Base-by-base conservation (phyloP, 2,797 vertebrate species). In the Catamblyrhynchus diadema region DNA sequence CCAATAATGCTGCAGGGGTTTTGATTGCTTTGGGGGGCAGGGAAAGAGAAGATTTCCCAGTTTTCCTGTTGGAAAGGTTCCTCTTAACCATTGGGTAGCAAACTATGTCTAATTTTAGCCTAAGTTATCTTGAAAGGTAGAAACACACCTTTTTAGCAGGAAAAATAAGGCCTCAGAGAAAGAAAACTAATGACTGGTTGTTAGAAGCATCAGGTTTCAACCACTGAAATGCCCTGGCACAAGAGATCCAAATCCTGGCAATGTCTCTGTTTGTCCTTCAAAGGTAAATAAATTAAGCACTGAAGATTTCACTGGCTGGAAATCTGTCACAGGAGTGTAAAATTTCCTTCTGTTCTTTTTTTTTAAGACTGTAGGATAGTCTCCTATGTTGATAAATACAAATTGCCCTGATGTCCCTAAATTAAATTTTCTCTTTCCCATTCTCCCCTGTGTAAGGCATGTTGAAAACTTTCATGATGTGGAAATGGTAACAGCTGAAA, bases 191-290 rank as follows among this genome's bases (percentile, higher is more conserved):
- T 70, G 35, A 12, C 19, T 74, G 8, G 23, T 70, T 70, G 28
- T 28, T 51, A 51, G 86, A 81, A 88, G 74, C 67, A 35, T 93
- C 56, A 60, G 24, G 18, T 94, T 95, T 93, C 93, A 86, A 28
- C 62, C 57, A 21, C 78, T 86, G 71, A 93, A 88, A 89, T 67
- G 53, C 48, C 33, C 54, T 83, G 71, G 61, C 64, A 80, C 0
- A 4, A 47, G n/a, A 85, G 60, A 45, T 69, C 45, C 18, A 47
- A 82, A 70, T 93, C 56, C 71, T 90, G 62, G 50, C 37, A 62
- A 11, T n/a, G 28, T 30, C 82, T 91, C 23, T 92, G 54, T 84
- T 86, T 88, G 86, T 84, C 56, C 67, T 92, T 81, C 61, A 86
- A 54, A 94, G 30, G 66, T 66, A 93, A 93, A 89, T 80, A 73